Base-by-base conservation (phyloP, 2,113 vertebrate species). In the Apaloderma vittatum region DNA sequence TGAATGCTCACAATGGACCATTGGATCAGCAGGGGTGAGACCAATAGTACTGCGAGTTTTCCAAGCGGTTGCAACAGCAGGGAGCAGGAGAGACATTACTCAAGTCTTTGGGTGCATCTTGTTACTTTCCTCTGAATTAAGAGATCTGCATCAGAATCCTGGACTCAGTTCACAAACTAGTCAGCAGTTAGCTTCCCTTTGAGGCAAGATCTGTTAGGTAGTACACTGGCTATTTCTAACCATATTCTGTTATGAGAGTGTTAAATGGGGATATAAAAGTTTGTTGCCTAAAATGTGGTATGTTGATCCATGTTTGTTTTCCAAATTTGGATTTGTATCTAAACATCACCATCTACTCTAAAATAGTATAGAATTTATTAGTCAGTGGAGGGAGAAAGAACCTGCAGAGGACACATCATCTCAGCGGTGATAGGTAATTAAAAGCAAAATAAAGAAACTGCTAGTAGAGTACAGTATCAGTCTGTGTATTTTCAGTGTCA, bases 1-100 rank as follows among this genome's bases (percentile, higher is more conserved):
- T 94, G 73, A 97, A 94, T 86, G 95, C 58, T 97, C 94, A 81
- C 96, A 87, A 86, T 85, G 88, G 92, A 95, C 94, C 86, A 65
- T 8, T 96, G 92, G 92, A 96, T 90, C 96, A 96, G 92, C 92
- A 84, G 88, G 95, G 76, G 90, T 63, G 79, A 95, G 86, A 97
- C 93, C 93, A 91, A 84, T 90, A 92, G 86, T 57, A 68, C 45
- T 97, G 65, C 94, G 93, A 49, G 79, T 97, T 96, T 96, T 96
- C 90, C 92, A 94, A 94, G 86, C 72, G 45, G 79, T 76, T 96
- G 68, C 55, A 91, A 16, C 80, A 94, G 86, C 65, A 88, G 75
- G 86, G 83, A 94, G 62, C 70, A 78, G 76, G 57, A 90, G 30
- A 78, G 82, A 45, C 72, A 90, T 94, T 89, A 93, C 62, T 95